These are phyloP conservation scores for Torymus aiolomorphi DNA, from an alignment of 2,888 invertebrate species.

Conservation along the genomic window DNA sequence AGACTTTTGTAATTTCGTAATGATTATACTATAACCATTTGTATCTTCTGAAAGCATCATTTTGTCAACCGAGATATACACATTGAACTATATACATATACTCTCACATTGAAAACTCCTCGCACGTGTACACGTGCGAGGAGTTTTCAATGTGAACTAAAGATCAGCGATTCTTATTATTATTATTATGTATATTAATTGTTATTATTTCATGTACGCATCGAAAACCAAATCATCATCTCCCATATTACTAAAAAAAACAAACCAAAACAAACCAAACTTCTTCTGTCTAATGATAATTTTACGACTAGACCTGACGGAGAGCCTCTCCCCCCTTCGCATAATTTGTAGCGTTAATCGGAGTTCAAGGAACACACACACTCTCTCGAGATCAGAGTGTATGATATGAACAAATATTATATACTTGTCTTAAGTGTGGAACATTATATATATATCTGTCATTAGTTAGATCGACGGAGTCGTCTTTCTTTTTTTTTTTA, in stretches of 20 bases:
- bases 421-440: conserved; percentile 56
- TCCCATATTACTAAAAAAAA: background rate
- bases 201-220: conserved; percentile 49
- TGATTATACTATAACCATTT: too few relatives aligned
- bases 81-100: too few relatives aligned
- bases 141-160: background rate
- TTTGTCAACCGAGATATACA: too few relatives aligned
- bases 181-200: conserved; percentile 31
- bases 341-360: conserved; percentile 49
- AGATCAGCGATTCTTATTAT: too few relatives aligned
- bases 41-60: too few relatives aligned
- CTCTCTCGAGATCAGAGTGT: conserved; percentile 58
- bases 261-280: too few relatives aligned
- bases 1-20: too few relatives aligned
- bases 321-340: conserved; percentile 32
- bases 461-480: conserved; percentile 53
- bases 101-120: too few relatives aligned
- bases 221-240: background rate
- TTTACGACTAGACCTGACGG: conserved; percentile 55
- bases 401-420: conserved; percentile 56
- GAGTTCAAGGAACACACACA: conserved; percentile 53
- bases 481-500: background rate
- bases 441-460: conserved; percentile 49
- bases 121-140: too few relatives aligned
- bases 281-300: conserved; percentile 47